Base-by-base conservation (phyloP, 1,140 invertebrate species). In the Zaprionus nigranus region DNA sequence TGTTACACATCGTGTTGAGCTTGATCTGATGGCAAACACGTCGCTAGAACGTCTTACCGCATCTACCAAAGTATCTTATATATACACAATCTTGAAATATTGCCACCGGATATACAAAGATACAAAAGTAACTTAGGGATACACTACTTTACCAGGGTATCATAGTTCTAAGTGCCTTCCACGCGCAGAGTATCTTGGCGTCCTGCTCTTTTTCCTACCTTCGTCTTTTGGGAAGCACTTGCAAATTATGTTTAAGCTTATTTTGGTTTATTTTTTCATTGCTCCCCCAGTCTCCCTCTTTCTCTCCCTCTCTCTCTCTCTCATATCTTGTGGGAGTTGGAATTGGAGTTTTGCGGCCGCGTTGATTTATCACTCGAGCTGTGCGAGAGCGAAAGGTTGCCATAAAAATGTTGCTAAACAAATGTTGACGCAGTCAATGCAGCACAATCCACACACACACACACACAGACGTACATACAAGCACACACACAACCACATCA, bases 341-440 rank as follows among this genome's bases (percentile, higher is more conserved):
- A 73, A 71, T 69, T 65, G 51, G 51, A 62, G 76, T 69, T 46
- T 69, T 46, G 36, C 22, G 40, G n/a, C 20, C 40, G 17, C 56
- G 64, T 71, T 86, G 82, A 86, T 86, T 86, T 86, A 86, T 86
- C 79, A 87, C 73, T 81, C 53, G 73, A 69, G 40, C n/a, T 57
- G 67, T 36, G 75, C 78, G 40, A 64, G 40, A 64, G 82, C 82
- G 79, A 86, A 87, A 86, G 82, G 82, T 87, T 87, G 67, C 79
- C 81, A 71, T 66, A 71, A 79, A 84, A 79, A 79, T 81, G 75
- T 75, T 53, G 75, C 81, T 78, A 79, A 71, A 63, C 79, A 81
- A 86, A 82, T 82, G 83, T 82, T 86, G 83, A 64, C 75, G 61
- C 72, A 71, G 60, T 30, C 26, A 54, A 62, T 53, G 43, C 38